These are phyloP conservation scores for Eilema sororculum DNA, from an alignment of 2,888 invertebrate species.

Conservation along the genomic window DNA sequence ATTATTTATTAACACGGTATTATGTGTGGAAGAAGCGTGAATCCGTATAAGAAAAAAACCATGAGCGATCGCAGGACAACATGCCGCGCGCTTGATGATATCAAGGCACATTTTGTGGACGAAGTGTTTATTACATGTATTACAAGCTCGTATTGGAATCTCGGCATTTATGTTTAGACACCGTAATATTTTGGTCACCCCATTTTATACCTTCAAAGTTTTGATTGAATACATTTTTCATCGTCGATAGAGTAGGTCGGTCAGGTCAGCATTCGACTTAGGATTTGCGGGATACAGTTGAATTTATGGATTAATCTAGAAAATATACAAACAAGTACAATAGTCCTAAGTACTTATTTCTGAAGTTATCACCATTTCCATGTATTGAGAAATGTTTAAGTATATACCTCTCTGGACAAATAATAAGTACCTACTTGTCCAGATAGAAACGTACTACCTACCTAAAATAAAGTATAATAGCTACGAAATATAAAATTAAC, in stretches of 20 bases:
- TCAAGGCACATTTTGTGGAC: conserved; percentile 62
- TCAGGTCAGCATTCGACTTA: too few relatives aligned
- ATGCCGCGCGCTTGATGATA: conserved; percentile 58
- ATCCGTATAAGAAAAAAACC: conserved; percentile 47
- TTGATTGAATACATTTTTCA: conserved; percentile 12
- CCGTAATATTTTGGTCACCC: conserved; percentile 57
- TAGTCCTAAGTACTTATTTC: too few relatives aligned
- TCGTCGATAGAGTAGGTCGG: too few relatives aligned
- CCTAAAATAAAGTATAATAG: neutral
- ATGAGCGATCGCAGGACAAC: conserved; percentile 53
- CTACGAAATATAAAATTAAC: neutral
- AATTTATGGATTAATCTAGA: too few relatives aligned
- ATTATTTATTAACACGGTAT: conserved; percentile 19
- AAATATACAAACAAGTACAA: too few relatives aligned
- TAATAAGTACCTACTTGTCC: neutral
- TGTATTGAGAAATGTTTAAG: too few relatives aligned
- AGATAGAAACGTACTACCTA: neutral
- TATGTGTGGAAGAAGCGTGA: conserved; percentile 28
- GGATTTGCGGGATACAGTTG: too few relatives aligned
- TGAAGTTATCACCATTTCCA: too few relatives aligned
- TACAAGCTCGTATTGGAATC: conserved; percentile 69
- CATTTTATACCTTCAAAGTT: conserved; percentile 25
- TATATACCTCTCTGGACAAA: too few relatives aligned
- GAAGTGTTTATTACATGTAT: conserved; percentile 69
- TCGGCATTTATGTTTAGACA: conserved; percentile 54